Evolutionary conservation across 2,797 vertebrate genomes (phyloP), one percentile per base, ranked within the genome.

Genomic region (Vultur gryphus): DNA sequence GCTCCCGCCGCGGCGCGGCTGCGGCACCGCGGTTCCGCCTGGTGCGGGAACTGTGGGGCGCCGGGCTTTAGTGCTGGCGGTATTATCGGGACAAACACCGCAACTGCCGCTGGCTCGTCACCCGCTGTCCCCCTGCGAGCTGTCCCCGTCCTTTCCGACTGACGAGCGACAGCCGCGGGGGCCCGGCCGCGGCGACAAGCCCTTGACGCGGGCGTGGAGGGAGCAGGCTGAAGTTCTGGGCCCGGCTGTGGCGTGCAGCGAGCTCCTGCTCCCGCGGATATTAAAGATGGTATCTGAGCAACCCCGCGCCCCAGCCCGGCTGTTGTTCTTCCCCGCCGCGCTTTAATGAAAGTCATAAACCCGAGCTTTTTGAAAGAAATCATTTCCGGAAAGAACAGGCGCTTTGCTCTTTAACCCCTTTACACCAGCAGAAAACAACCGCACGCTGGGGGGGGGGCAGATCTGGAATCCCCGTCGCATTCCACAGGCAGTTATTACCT

Each of bases 251-350:
- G 18, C 1, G 5, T 10, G 71, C 57, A n/a, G 75, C 29, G 4
- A 39, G 3, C 35, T 10, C 61, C 39, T 13, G 44, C 65, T 58
- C 54, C 67, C 13, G 59, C 65, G 90, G 96, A 98, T 97, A 98
- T 98, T 98, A 97, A 95, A 97, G 98, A 98, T 98, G 82, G 37
- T 98, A 98, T 98, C 98, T 55, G 66, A 17, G 43, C 5, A 26
- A 16, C 37, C 33, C 21, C 5, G 3, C 8, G 6, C 33, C 5
- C 16, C 55, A 20, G 76, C 64, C 55, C 11, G 6, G 3, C 20
- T 33, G 21, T 9, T 46, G 31, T 61, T 41, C 33, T 49, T 29
- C 24, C 54, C 80, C 8, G 2, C 9, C 15, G 4, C 8, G 25
- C n/a, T 16, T 17, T 35, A 62, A 31, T 62, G 48, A 51, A 73